Evolutionary conservation across 2,797 vertebrate genomes (phyloP), one percentile per base, ranked within the genome.

Genomic region (Galago senegalensis): DNA sequence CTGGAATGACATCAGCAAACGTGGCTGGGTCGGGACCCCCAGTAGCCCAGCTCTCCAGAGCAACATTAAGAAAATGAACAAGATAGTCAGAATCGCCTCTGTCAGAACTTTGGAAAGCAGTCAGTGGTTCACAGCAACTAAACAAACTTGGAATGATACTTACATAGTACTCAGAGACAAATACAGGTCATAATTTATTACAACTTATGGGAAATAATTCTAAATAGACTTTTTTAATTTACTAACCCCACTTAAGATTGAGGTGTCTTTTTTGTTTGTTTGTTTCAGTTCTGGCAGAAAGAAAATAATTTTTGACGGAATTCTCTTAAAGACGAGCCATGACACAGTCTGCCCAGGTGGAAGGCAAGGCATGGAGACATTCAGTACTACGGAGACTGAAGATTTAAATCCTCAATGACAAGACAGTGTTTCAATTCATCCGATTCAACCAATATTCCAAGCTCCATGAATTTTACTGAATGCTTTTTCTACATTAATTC

Each of bases 41-140:
- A n/a, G 25, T 21, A 14, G 27, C 14, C 13, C 3, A 37, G 43
- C 37, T 20, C 20, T 25, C 7, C n/a, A 65, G 0, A 6, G 3
- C 37, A 86, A 70, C n/a, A 56, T 16, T 5, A 23, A n/a, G 49
- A 67, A 25, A 67, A n/a, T n/a, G 20, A 84, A 63, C 29, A n/a
- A 67, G 49, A 25, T 8, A n/a, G 20, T 84, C 61, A 84, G 20
- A 67, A 27, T 27, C 21, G 11, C 21, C 18, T 53, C 43, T 17
- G 13, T n/a, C 3, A 56, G 63, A 25, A 80, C 27, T 31, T 18
- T 79, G 25, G n/a, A 31, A 79, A 89, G 69, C 31, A 79, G 12
- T 4, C 17, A 6, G 23, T 6, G 4, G 20, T 81, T n/a, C n/a
- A 70, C 25, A 56, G 31, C 34, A 89, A 40, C 12, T 7, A 40